Evolutionary conservation across 2,797 vertebrate genomes (phyloP), one percentile per base, ranked within the genome.

Genomic region (Parambassis ranga): DNA sequence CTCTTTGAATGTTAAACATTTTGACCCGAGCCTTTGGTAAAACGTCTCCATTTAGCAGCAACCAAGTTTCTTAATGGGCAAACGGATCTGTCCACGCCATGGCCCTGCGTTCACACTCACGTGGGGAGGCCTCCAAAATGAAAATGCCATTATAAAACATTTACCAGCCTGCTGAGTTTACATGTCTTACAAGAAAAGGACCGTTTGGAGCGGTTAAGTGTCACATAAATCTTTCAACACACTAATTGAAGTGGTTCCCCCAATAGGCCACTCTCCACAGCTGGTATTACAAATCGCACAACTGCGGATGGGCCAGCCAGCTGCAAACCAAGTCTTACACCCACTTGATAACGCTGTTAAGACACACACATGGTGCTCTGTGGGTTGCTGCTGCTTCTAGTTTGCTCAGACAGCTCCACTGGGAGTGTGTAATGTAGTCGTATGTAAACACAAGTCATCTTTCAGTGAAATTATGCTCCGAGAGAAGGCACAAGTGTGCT

Each of bases 371-470:
- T 20, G 42, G 61, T 10, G 61, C 58, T 77, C 68, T 75, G 74
- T 72, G 80, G 72, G 69, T 10, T 75, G 65, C 66, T 71, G 76
- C 74, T 58, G 62, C 73, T 27, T 66, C 66, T 66, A 36, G 74
- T 87, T 81, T 75, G 74, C 65, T 79, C 78, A 75, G 63, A 75
- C 68, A 59, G 72, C 63, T 75, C 83, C 64, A 15, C 67, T 39
- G 80, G 82, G 80, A 83, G 49, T 7, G 20, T 42, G 51, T 64
- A 14, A 75, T 32, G 70, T 59, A 72, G 61, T 71, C 66, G 28
- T 53, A 86, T 81, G 79, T 79, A 84, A 88, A 87, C 81, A 83
- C 71, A 76, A 86, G 84, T 85, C 82, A 66, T 81, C 71, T 72
- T 65, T 70, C 77, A 55, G 72, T 56, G 71, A 73, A 65, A 71